Percentiles rank a stretch among this genome's conserved stretches.
These are phyloP conservation scores for Pocota personata DNA, from an alignment of 2,888 invertebrate species.

Conservation along the genomic window DNA sequence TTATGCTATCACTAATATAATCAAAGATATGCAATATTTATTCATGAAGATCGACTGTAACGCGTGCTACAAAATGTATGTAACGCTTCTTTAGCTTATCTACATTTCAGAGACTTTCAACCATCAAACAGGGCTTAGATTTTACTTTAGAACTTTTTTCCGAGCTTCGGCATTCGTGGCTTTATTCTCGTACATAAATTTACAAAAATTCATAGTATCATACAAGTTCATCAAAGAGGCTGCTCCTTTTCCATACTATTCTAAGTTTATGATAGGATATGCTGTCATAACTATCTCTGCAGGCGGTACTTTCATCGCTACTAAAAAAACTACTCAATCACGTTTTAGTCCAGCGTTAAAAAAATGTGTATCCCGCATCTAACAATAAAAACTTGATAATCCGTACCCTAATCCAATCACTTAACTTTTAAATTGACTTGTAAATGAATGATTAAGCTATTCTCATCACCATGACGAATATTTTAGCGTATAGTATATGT, in stretches of 20 bases:
- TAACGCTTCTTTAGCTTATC: too few species aligned
- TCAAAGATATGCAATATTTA: too few species aligned
- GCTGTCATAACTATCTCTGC: background rate
- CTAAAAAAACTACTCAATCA: background rate
- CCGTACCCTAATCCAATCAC: slow-evolving; percentile 62
- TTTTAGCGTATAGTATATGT: background rate
- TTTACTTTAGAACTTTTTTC: too few species aligned
- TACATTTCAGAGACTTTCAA: too few species aligned
- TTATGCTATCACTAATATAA: too few species aligned
- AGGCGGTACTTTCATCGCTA: background rate
- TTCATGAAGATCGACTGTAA: too few species aligned
- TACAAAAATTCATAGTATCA: too few species aligned
- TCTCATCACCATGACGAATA: background rate
- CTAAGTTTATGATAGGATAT: background rate
- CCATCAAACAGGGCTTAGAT: too few species aligned
- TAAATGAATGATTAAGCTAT: slow-evolving; percentile 61
- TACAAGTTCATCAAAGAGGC: too few species aligned
- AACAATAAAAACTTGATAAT: slow-evolving; percentile 36
- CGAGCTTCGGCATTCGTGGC: too few species aligned
- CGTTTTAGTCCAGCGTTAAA: background rate
- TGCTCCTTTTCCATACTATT: background rate
- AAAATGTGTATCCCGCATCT: background rate
- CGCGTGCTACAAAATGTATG: too few species aligned
- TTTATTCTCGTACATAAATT: too few species aligned
- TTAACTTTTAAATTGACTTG: slow-evolving; percentile 69